These are phyloP conservation scores for Nudaria mundana DNA, from an alignment of 2,888 invertebrate genomes.

Conservation along the genomic window DNA sequence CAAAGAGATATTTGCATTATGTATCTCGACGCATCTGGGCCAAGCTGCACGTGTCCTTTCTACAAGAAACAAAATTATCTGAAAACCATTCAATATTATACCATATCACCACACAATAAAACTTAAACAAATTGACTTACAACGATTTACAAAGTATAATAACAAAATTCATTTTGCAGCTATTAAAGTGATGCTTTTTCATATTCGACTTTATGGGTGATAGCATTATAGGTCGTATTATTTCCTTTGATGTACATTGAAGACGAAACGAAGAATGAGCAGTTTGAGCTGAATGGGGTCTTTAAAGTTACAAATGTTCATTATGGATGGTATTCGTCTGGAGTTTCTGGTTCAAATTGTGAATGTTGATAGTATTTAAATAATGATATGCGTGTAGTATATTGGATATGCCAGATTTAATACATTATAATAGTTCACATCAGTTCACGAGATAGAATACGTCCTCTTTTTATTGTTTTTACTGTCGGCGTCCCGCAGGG, in stretches of 20 bases:
- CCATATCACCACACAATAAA: constrained; percentile 14
- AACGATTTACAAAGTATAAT: constrained; percentile 17
- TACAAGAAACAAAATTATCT: constrained; percentile 13
- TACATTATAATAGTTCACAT: constrained; percentile 1
- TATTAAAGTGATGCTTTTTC: constrained; percentile 10
- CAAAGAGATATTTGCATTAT: constrained; percentile 72
- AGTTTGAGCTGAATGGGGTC: constrained; percentile 63
- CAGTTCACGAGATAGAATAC: too few species aligned
- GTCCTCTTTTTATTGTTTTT: too few species aligned
- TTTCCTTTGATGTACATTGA: constrained; percentile 6
- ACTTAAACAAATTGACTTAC: constrained; percentile 5
- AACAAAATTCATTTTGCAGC: constrained; percentile 31
- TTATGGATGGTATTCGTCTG: constrained; percentile 36
- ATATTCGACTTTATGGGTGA: constrained; percentile 25
- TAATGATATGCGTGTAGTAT: constrained; percentile 3
- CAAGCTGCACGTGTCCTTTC: constrained; percentile 35
- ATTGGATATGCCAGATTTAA: background rate
- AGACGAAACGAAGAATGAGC: constrained; percentile 49
- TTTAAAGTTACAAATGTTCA: constrained; percentile 62
- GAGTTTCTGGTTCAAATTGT: constrained; percentile 13
- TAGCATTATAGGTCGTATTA: constrained; percentile 7
- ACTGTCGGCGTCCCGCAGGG: too few species aligned
- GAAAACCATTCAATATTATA: constrained; percentile 14
- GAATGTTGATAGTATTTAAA: constrained; percentile 9
- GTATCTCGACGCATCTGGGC: constrained; percentile 58